Base-by-base conservation (phyloP, 2,888 invertebrate genomes). In the Lasioglossum vierecki region DNA sequence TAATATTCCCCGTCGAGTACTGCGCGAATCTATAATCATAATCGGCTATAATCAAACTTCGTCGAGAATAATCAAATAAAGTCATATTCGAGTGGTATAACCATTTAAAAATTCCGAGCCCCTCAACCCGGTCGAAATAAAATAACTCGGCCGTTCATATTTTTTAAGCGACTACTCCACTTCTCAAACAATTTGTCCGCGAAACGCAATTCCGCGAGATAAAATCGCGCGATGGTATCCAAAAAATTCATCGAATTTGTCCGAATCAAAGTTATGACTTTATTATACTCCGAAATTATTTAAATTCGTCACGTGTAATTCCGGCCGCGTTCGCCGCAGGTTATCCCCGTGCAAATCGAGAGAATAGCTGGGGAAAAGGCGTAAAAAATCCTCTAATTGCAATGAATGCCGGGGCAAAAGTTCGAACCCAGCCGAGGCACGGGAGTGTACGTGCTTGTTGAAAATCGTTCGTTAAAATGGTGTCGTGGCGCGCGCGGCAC, bases 401-500 rank as follows among this genome's bases (percentile, higher is more conserved):
- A 18, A 57, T 13, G 15, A 44, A 39, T n/a, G 53, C 13, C 18
- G 30, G 8, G 30, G n/a, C 30, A 30, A 66, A 44, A 41, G 41
- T n/a, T n/a, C 44, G 44, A 18, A 3, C 30, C 57, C 57, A 57
- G 41, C 57, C 73, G 74, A 83, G 80, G 73, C 22, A 57, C 53
- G 70, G 30, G 30, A 41, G 60, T n/a, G 44, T 44, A 71, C 75
- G 60, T n/a, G 75, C 75, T 79, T 30, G 57, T 79, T 76, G 78
- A 76, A 82, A 86, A 84, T 70, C 46, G 70, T 57, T 57, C 44
- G 79, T 72, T 79, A 71, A 86, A 88, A 88, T 68, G 79, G 79
- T n/a, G 3, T 13, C 72, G 82, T 77, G 81, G 88, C 90, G 88
- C 87, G 85, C 87, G 86, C 30, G 6, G 57, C 57, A 84, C 79